A percentile compares a stretch with the other conserved stretches of the same genome.
These are phyloP conservation scores for Cosmia trapezina DNA, from an alignment of 2,888 invertebrate species.

Conservation along the genomic window DNA sequence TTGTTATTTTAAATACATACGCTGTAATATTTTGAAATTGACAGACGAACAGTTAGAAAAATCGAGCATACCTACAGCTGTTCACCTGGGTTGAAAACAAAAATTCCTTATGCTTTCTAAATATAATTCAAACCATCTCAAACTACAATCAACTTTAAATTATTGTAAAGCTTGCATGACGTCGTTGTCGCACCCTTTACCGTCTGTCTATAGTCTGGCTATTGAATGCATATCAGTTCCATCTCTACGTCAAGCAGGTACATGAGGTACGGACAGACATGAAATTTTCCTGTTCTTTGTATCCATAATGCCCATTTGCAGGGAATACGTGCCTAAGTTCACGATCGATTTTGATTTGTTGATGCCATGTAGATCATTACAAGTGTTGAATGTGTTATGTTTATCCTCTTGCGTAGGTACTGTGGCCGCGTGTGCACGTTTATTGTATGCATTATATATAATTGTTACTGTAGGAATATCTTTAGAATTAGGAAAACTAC, in stretches of 20 bases:
- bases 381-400: slow-evolving; percentile 72
- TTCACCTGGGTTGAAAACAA: no score
- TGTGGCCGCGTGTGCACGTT: slow-evolving; percentile 42
- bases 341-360: slow-evolving; percentile 80
- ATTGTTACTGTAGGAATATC: slow-evolving; percentile 11
- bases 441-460: slow-evolving; percentile 66
- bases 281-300: slow-evolving; percentile 85
- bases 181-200: slow-evolving; percentile 59
- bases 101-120: no score
- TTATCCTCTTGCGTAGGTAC: slow-evolving; percentile 72
- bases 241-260: slow-evolving; percentile 75
- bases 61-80: no score
- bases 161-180: slow-evolving; percentile 42
- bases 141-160: slow-evolving; percentile 28
- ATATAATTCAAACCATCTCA: not conserved
- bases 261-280: slow-evolving; percentile 62
- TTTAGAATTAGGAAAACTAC: slow-evolving; percentile 4
- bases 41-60: no score
- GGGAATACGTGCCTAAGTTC: slow-evolving; percentile 77
- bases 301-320: slow-evolving; percentile 73
- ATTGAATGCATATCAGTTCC: slow-evolving; percentile 73
- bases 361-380: slow-evolving; percentile 77
- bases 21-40: no score
- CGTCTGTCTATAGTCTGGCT: slow-evolving; percentile 64
- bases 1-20: no score